Conservation (phyloP, 23 tunicate species). For the Trididemnum miniatum region DNA sequence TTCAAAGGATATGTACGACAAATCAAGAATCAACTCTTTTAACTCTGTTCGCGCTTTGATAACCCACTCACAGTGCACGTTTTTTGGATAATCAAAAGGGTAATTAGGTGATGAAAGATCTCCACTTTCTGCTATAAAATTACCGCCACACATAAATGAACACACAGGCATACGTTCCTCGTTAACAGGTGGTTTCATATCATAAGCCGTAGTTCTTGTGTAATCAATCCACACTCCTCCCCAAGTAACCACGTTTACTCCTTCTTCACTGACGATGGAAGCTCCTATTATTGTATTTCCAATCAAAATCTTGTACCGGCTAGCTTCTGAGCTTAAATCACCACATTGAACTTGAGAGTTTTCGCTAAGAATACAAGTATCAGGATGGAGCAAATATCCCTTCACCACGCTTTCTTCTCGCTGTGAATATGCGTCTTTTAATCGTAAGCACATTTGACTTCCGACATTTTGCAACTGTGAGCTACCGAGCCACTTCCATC, state of each 20-base stretch:
- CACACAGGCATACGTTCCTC: background rate
- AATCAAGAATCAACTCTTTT: background rate
- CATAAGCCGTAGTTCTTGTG: background rate
- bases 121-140: background rate
- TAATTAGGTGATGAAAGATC: background rate
- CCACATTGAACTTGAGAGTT: background rate
- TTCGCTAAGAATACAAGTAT: background rate
- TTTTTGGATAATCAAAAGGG: background rate
- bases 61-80: background rate
- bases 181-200: background rate
- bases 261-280: background rate
- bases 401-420: too few species aligned
- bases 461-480: background rate
- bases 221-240: background rate
- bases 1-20: background rate
- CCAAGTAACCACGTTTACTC: background rate
- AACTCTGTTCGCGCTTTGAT: background rate
- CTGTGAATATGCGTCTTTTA: background rate
- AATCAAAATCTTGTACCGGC: background rate
- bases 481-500: conserved; percentile 11
- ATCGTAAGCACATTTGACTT: background rate
- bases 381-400: background rate
- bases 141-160: conserved; percentile 14
- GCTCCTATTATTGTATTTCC: background rate
- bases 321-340: background rate